Evolutionary conservation across 2,113 vertebrate species (phyloP).

Genomic region (Trichomycterus rosablanca): DNA sequence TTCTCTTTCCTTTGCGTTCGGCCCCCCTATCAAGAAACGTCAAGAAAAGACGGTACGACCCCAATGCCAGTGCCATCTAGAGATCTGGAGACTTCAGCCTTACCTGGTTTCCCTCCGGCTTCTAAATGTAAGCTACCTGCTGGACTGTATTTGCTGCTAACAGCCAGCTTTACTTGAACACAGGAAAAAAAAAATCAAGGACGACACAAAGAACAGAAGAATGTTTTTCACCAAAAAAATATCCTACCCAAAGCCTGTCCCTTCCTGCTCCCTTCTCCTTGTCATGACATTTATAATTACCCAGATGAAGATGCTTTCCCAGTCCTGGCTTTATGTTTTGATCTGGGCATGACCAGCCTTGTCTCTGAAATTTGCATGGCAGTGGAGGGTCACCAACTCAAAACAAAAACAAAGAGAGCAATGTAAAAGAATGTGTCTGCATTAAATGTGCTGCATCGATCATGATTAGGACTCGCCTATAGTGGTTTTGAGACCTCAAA

Average conservation of each 20-base stretch:
- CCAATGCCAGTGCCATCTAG: slow-evolving; percentile 88
- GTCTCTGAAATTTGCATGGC: slow-evolving; percentile 87
- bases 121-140: slow-evolving; percentile 59
- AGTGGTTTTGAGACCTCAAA: slow-evolving; percentile 7
- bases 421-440: not conserved
- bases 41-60: slow-evolving; percentile 98
- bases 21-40: slow-evolving; percentile 83
- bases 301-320: slow-evolving; percentile 31
- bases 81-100: slow-evolving; percentile 54
- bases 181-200: slow-evolving; percentile 46
- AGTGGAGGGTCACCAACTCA: slow-evolving; percentile 66
- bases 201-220: slow-evolving; percentile 54
- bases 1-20: slow-evolving; percentile 61
- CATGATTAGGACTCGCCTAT: slow-evolving; percentile 2
- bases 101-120: slow-evolving; percentile 61
- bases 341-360: slow-evolving; percentile 86
- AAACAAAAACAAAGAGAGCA: slow-evolving; percentile 29
- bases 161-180: slow-evolving; percentile 69
- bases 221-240: slow-evolving; percentile 64
- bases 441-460: slow-evolving; percentile 1
- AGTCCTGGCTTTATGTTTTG: slow-evolving; percentile 63
- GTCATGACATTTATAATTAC: slow-evolving; percentile 22
- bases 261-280: slow-evolving; percentile 21
- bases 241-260: slow-evolving; percentile 63
- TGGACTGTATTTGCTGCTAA: slow-evolving; percentile 69